Base-by-base conservation (phyloP, 2,113 vertebrate species). In the Corvus cornix region DNA sequence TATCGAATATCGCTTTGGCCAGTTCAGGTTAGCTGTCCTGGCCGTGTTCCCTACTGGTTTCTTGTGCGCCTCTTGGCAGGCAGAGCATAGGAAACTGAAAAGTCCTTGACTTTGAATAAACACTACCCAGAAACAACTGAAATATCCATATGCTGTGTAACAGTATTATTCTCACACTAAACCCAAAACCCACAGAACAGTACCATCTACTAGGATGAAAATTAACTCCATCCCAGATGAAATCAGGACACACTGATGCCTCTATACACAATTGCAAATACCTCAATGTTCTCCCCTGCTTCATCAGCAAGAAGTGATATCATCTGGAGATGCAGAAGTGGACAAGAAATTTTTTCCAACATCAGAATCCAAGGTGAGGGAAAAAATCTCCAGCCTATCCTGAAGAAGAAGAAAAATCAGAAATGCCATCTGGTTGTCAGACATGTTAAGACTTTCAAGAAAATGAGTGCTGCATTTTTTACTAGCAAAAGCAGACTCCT, bases 11-110 rank as follows among this genome's bases (percentile, higher is more conserved):
- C 11, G 1, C 4, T 89, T 83, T 48, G 15, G 28, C 11, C 41
- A 43, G 24, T 43, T 68, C 41, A 55, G 30, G 39, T 43, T 55
- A 49, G 17, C 14, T 55, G 30, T 62, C 48, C 30, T 60, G 53
- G n/a, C 9, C 1, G 0, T 55, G 16, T 6, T 69, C 16, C 6
- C 21, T 48, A 18, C 41, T 62, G 30, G 19, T 53, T 68, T 62
- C 48, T 58, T 27, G 44, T 16, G 16, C 14, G 27, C 10, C 10
- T 58, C 5, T n/a, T 55, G 39, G 13, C 21, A 69, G n/a, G 9
- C 4, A 43, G 17, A 62, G n/a, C 41, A 55, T 1, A 41, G 15
- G 30, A 69, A 76, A 55, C 14, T 8, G 19, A 52, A 52, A 74
- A n/a, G 52, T 39, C 23, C 7, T 52, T 33, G 37, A 44, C 22